phyloP scores from a whole-genome alignment of 2,797 vertebrate genomes.

The Gymnothorax reevesii region DNA sequence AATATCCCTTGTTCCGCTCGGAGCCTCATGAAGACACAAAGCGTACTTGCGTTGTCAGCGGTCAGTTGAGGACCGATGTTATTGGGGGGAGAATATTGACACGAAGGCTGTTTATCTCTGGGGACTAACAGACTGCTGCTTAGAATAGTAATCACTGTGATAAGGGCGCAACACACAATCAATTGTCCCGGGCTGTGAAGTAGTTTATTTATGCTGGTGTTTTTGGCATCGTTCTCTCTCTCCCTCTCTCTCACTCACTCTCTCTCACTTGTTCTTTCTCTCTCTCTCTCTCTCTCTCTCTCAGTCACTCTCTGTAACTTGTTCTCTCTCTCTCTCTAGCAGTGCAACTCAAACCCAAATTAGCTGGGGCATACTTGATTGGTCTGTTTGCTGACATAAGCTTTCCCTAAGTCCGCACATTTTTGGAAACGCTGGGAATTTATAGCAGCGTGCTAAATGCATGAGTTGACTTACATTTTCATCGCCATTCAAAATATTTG shows the following conservation, averaged over 20 bases:
- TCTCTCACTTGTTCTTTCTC: too few species aligned
- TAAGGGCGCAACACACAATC: background rate
- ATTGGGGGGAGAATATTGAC: too few species aligned
- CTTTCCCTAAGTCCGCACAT: background rate
- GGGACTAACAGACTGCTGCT: background rate
- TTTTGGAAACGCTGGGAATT: background rate
- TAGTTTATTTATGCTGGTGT: background rate
- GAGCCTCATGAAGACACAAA: background rate
- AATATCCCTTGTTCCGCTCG: constrained; percentile 13
- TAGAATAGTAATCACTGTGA: background rate
- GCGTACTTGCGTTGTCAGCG: background rate
- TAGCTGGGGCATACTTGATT: background rate
- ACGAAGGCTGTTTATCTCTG: background rate
- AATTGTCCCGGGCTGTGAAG: background rate
- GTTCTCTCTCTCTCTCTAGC: background rate
- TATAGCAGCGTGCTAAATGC: background rate
- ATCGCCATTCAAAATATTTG: background rate
- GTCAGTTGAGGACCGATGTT: background rate
- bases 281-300: too few species aligned
- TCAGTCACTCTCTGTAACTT: too few species aligned
- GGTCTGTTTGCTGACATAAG: background rate
- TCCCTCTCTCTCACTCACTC: too few species aligned
- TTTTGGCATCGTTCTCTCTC: background rate
- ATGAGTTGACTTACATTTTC: background rate
- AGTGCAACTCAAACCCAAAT: constrained; percentile 7